phyloP scores from a whole-genome alignment of 2,888 invertebrate genomes.

The Dione juno region DNA sequence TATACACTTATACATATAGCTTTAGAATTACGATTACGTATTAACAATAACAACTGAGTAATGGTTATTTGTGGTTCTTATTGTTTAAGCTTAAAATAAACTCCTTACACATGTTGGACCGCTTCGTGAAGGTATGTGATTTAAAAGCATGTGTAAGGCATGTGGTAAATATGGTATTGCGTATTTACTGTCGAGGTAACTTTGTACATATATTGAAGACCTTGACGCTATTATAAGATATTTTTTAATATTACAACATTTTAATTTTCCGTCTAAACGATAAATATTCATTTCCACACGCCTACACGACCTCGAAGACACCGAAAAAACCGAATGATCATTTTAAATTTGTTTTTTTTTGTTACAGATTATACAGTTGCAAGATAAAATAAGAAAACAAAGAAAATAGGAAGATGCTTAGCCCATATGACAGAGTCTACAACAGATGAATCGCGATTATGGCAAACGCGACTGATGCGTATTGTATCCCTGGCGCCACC shows the following conservation, averaged over 20 bases:
- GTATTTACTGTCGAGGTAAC: conserved; percentile 5
- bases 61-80: background rate
- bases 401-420: conserved; percentile 16
- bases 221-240: conserved; percentile 43
- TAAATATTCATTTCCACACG: conserved; percentile 18
- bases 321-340: background rate
- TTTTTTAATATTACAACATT: conserved; percentile 29
- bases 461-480: conserved; percentile 75
- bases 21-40: background rate
- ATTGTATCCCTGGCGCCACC: conserved; percentile 83
- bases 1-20: conserved; percentile 3
- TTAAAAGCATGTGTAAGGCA: conserved; percentile 16
- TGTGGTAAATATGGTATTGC: conserved; percentile 9
- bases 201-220: conserved; percentile 22
- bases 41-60: conserved; percentile 14
- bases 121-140: background rate
- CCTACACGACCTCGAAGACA: conserved; percentile 11
- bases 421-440: conserved; percentile 47
- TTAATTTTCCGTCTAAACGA: conserved; percentile 23
- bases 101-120: background rate
- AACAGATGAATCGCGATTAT: conserved; percentile 44
- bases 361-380: conserved; percentile 40
- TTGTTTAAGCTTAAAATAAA: conserved; percentile 11
- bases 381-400: conserved; percentile 14
- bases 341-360: conserved; percentile 25